Evolutionary conservation across 2,888 invertebrate species (phyloP).

Genomic region (Oligia strigilis): DNA sequence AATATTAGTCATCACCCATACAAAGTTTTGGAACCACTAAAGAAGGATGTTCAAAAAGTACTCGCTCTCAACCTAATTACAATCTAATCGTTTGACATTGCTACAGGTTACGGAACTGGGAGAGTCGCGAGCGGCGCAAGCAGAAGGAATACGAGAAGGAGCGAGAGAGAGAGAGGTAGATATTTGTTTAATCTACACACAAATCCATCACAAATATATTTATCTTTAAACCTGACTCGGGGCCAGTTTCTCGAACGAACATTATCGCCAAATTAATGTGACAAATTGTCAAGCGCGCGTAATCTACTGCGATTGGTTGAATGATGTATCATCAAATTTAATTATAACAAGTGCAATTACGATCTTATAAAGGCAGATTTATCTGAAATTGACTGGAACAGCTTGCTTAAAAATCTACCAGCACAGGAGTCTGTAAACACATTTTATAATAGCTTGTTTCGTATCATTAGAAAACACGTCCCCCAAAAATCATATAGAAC

Average conservation of each 20-base stretch:
- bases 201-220: too few relatives aligned
- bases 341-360: too few relatives aligned
- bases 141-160: slow-evolving; percentile 97
- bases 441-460: too few relatives aligned
- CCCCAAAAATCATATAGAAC: too few relatives aligned
- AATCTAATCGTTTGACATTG: neutral
- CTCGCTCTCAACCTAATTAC: neutral
- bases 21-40: neutral
- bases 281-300: neutral
- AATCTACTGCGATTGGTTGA: neutral
- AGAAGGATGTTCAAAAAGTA: neutral
- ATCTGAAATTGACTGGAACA: too few relatives aligned
- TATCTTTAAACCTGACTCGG: neutral
- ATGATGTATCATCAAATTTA: neutral
- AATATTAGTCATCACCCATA: neutral
- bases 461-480: too few relatives aligned
- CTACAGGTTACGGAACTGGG: slow-evolving; percentile 92
- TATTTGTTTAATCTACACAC: neutral
- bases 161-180: slow-evolving; percentile 91
- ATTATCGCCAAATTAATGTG: neutral
- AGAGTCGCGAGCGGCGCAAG: slow-evolving; percentile 96
- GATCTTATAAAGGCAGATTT: too few relatives aligned
- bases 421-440: too few relatives aligned
- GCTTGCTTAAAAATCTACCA: too few relatives aligned
- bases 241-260: neutral